These are phyloP conservation scores for Lagocephalus sceleratus DNA, from an alignment of 2,797 vertebrate genomes.

Conservation along the genomic window DNA sequence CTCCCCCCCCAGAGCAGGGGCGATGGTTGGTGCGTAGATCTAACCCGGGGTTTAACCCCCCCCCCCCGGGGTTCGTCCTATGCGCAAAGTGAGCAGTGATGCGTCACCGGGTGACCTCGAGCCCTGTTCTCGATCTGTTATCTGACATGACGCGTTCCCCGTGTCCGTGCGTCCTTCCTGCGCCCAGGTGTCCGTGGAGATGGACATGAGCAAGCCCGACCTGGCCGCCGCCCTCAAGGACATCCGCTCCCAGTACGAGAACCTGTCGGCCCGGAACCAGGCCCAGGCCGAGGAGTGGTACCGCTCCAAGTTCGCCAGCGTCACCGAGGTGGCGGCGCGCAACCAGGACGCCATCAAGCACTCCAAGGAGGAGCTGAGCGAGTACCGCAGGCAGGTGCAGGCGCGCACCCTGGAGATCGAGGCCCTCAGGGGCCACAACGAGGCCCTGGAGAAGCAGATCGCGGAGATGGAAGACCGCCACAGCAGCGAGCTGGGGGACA, in stretches of 20 bases:
- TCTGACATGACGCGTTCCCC: too few species aligned
- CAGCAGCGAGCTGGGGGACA: slow-evolving; percentile 71
- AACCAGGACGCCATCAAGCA: slow-evolving; percentile 79
- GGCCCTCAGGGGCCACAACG: slow-evolving; percentile 77
- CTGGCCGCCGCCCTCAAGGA: slow-evolving; percentile 79
- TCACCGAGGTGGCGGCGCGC: slow-evolving; percentile 74
- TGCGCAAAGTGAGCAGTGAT: too few species aligned
- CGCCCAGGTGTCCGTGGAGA: slow-evolving; percentile 78
- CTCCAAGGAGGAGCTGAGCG: slow-evolving; percentile 80
- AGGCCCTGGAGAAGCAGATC: slow-evolving; percentile 81
- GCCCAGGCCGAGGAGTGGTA: slow-evolving; percentile 82
- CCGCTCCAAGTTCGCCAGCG: slow-evolving; percentile 77
- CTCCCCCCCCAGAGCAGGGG: too few species aligned
- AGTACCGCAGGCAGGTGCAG: slow-evolving; percentile 83
- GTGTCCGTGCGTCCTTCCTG: not conserved
- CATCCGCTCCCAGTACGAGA: slow-evolving; percentile 80
- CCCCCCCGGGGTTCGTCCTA: too few species aligned
- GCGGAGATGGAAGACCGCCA: slow-evolving; percentile 81
- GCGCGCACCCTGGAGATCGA: slow-evolving; percentile 81
- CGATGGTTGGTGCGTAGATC: slow-evolving; percentile 44
- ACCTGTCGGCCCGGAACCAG: slow-evolving; percentile 79
- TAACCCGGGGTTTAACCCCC: slow-evolving; percentile 31
- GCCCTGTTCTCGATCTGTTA: too few species aligned
- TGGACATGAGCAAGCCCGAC: slow-evolving; percentile 80
- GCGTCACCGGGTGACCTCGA: too few species aligned